Conservation (phyloP, 92 coral and sea anemone genomes). For the Porites lobata region DNA sequence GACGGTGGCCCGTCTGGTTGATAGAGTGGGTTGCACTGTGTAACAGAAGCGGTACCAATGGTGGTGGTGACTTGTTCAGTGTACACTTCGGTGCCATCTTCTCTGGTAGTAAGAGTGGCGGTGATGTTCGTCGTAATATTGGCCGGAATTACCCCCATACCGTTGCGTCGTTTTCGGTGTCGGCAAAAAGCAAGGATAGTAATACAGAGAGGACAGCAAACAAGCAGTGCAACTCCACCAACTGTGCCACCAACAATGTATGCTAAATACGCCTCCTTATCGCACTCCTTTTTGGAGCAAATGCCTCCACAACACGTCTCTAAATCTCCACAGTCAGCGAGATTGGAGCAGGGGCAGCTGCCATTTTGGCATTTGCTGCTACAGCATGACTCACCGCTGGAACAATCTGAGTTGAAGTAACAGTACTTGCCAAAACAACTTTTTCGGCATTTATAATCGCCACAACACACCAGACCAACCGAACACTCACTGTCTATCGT, state of each 20-base stretch:
- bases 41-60: not conserved
- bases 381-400: too few relatives aligned
- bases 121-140: not conserved
- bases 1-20: constrained; percentile 18
- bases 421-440: too few relatives aligned
- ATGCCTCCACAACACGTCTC: too few relatives aligned
- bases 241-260: not conserved
- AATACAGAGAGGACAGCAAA: not conserved
- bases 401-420: too few relatives aligned
- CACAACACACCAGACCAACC: too few relatives aligned
- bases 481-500: too few relatives aligned
- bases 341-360: too few relatives aligned
- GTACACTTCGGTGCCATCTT: constrained; percentile 6
- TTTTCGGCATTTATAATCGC: too few relatives aligned
- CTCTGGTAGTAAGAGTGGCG: not conserved
- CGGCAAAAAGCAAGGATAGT: not conserved
- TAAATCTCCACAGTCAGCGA: too few relatives aligned
- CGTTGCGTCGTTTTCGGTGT: not conserved
- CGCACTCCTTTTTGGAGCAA: too few relatives aligned
- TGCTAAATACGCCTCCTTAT: not conserved
- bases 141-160: not conserved
- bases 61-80: constrained; percentile 9
- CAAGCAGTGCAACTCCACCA: not conserved
- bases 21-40: constrained; percentile 17
- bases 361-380: too few relatives aligned